Evolutionary conservation across 1,140 invertebrate species (phyloP).

Genomic region (Rhizoglyphus robini): DNA sequence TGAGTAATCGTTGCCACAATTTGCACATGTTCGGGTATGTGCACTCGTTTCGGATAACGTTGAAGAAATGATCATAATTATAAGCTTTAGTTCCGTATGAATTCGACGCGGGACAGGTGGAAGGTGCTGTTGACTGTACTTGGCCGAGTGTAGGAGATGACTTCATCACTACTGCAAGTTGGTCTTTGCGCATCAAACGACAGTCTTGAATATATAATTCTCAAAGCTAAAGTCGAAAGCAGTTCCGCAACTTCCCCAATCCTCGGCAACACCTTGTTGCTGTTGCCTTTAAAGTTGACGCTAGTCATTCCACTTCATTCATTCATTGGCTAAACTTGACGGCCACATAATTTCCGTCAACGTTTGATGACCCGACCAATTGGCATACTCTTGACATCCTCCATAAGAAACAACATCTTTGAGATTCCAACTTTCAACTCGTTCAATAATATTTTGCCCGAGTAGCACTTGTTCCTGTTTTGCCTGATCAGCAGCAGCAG

Average conservation of each 20-base stretch:
- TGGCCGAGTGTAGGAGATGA: slow-evolving; percentile 55
- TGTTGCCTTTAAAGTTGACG: not conserved
- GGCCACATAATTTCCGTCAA: slow-evolving; percentile 88
- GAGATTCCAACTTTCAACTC: slow-evolving; percentile 76
- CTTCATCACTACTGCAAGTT: slow-evolving; percentile 70
- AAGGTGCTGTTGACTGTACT: slow-evolving; percentile 32
- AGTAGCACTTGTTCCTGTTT: not conserved
- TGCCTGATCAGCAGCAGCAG: slow-evolving; percentile 16
- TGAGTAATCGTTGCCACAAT: slow-evolving; percentile 68
- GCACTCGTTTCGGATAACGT: slow-evolving; percentile 61
- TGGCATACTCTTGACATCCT: slow-evolving; percentile 87
- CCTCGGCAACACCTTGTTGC: not conserved
- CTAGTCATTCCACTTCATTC: too few species aligned
- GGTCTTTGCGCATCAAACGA: slow-evolving; percentile 81
- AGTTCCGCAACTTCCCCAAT: slow-evolving; percentile 21
- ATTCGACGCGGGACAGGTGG: not conserved
- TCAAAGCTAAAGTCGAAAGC: slow-evolving; percentile 26
- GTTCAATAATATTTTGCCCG: slow-evolving; percentile 33
- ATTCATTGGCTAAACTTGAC: slow-evolving; percentile 54
- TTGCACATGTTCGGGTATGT: slow-evolving; percentile 52
- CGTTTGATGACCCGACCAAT: slow-evolving; percentile 51
- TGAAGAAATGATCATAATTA: slow-evolving; percentile 94
- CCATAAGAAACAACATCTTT: slow-evolving; percentile 91
- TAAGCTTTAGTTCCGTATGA: slow-evolving; percentile 51
- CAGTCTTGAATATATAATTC: slow-evolving; percentile 64